Evolutionary conservation across 2,113 vertebrate species (phyloP), one percentile per base, ranked within the genome.

Genomic region (Callopanchax toddi): DNA sequence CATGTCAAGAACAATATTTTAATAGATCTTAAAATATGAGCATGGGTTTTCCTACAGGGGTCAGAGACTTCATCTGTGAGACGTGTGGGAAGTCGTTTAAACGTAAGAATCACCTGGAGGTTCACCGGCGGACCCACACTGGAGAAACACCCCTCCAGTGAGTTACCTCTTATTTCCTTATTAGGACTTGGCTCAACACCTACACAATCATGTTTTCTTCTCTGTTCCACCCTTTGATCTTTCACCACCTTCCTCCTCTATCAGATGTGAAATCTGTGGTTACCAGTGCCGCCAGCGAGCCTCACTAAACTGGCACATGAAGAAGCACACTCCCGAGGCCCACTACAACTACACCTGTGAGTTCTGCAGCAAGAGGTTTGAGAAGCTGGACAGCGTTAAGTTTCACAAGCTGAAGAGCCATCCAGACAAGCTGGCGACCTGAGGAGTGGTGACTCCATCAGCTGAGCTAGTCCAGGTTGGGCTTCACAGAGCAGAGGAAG

Each of bases 281-380:
- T 98, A 95, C 87, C 96, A 97, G 86, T 97, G 96, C 84, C 91
- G 95, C 7, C 96, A 97, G 87, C 92, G 95, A 0, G 95, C 96
- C 0, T 98, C 96, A 0, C 93, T 98, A 18, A 98, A 96, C 79
- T 98, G 96, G 96, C 96, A 98, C 88, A 98, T 97, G 95, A 93
- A 95, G 91, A 96, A 96, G 34, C 96, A 98, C 82, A 94, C 90
- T 0, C 83, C 93, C 0, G 93, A 95, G 43, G 91, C 94, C 6
- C 93, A 94, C 73, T 97, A 94, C 90, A 95, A 94, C 88, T 97
- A 94, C 92, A 94, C 94, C 17, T 97, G 96, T 0, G 95, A 96
- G 71, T 91, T 93, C 90, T 97, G 96, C 0, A 92, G 93, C 50
- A 96, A 97, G 76, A 90, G 93, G 73, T 97, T 97, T 0, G 95